These are phyloP conservation scores for Circaetus cinerascens DNA, from an alignment of 2,113 vertebrate species.

Conservation along the genomic window DNA sequence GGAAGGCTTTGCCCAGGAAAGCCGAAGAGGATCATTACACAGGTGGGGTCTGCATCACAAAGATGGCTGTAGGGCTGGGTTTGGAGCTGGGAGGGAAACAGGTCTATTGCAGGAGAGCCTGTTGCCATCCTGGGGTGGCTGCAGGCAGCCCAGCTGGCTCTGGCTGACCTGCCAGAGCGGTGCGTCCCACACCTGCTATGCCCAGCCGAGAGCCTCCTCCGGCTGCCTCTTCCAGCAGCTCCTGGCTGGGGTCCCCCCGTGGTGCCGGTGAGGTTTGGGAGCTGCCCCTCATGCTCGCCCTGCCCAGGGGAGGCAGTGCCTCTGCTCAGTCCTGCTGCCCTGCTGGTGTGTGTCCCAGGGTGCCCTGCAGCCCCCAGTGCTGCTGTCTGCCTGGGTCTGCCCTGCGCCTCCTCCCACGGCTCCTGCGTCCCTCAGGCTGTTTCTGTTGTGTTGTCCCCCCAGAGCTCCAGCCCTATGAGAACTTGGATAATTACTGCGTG, in stretches of 20 bases:
- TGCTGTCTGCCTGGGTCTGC: background rate
- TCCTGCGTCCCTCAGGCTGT: accelerated
- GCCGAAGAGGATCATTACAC: background rate
- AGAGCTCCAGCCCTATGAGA: constrained; percentile 39
- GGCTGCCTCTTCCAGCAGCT: background rate
- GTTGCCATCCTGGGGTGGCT: background rate
- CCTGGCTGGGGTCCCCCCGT: accelerated
- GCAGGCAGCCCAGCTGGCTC: background rate
- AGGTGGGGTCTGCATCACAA: background rate
- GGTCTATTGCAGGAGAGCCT: background rate
- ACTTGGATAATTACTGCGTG: background rate
- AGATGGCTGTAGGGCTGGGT: accelerated
- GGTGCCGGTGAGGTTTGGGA: background rate
- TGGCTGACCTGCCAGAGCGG: background rate
- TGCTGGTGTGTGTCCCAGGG: background rate
- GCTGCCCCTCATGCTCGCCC: accelerated
- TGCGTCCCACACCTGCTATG: accelerated
- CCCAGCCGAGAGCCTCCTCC: background rate
- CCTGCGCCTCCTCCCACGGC: background rate
- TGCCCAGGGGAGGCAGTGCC: background rate
- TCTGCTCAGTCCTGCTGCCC: background rate
- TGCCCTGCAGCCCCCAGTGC: background rate
- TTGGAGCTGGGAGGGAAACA: background rate
- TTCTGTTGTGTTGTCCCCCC: background rate
- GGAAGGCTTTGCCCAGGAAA: background rate